phyloP scores from a whole-genome alignment of 2,888 invertebrate species.

The Exocentrus adspersus region DNA sequence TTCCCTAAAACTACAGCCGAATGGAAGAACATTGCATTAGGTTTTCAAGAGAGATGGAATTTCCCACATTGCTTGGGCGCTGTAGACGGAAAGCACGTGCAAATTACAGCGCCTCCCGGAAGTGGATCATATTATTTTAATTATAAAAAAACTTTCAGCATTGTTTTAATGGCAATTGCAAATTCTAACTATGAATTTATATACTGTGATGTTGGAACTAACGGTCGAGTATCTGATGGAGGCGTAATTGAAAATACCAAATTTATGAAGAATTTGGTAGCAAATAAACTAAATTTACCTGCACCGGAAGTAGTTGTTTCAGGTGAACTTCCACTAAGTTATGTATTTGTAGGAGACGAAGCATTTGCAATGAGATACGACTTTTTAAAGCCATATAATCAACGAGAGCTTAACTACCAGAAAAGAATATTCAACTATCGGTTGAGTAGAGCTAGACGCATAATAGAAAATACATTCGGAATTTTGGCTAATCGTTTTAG shows the following conservation, averaged over 20 bases:
- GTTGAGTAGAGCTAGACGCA: neutral
- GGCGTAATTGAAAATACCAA: slow-evolving; percentile 4
- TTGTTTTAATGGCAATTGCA: slow-evolving; percentile 25
- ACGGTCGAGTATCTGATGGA: slow-evolving; percentile 9
- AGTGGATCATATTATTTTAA: slow-evolving; percentile 25
- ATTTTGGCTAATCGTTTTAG: neutral
- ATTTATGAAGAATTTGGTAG: neutral
- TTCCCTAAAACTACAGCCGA: slow-evolving; percentile 21
- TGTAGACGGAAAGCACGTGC: slow-evolving; percentile 18
- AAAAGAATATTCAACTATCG: slow-evolving; percentile 24
- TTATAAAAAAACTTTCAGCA: slow-evolving; percentile 8
- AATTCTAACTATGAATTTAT: slow-evolving; percentile 28
- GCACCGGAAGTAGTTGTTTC: slow-evolving; percentile 1
- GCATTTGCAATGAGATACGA: slow-evolving; percentile 28
- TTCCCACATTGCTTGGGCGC: slow-evolving; percentile 24
- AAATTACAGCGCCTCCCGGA: neutral
- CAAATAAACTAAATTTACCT: neutral
- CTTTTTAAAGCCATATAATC: slow-evolving; percentile 31
- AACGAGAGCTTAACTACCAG: slow-evolving; percentile 17
- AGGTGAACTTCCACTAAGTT: neutral
- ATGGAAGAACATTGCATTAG: slow-evolving; percentile 23
- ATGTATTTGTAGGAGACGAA: slow-evolving; percentile 32
- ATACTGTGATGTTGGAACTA: slow-evolving; percentile 17
- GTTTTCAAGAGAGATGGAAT: slow-evolving; percentile 27
- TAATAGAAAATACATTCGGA: slow-evolving; percentile 1